Base-by-base conservation (phyloP, 64 coral and sea anemone species). In the Montipora foliosa region DNA sequence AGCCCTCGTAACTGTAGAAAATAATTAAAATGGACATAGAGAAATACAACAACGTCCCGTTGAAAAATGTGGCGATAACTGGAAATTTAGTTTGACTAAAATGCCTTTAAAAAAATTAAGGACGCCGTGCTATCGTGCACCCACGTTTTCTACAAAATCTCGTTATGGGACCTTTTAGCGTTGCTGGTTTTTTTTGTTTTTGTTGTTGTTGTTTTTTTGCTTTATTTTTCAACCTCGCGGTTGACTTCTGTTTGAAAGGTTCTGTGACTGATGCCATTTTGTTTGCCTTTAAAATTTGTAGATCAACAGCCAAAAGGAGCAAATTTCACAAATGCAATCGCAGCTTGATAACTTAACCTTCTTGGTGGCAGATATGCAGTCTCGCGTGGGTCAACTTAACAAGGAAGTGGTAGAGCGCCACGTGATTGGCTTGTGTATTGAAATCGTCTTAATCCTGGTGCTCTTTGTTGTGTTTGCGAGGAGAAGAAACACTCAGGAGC, bases 321-420 rank as follows among this genome's bases (percentile, higher is more conserved):
- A 92, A 77, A 95, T 95, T 50, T 66, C 94, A 37, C 87, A 92
- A 85, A 37, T 95, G 83, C 94, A 95, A 79, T 84, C 75, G 0
- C 72, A 90, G 21, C 68, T 89, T 8, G 89, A 64, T 55, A 81
- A 90, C 67, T 58, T 90, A 29, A 74, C 88, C 52, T 83, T 29
- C 51, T 46, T 24, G 25, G 70, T 90, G 22, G 69, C 74, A 17
- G 81, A 83, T 11, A 89, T 94, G 93, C n/a, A 55, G 4, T 87
- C 80, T 22, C 80, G 89, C 44, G 89, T 94, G 87, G 87, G 89
- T 55, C 93, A 57, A 17, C 74, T 94, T 1, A 94, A 94, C 21
- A 61, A 94, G 87, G 93, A 96, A 51, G 95, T 96, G 7, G 93
- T 96, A 91, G 95, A 96, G 74, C 87, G 95, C 45, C 95, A 93